Base-by-base conservation (phyloP, 2,113 vertebrate genomes). In the Chauna torquata region DNA sequence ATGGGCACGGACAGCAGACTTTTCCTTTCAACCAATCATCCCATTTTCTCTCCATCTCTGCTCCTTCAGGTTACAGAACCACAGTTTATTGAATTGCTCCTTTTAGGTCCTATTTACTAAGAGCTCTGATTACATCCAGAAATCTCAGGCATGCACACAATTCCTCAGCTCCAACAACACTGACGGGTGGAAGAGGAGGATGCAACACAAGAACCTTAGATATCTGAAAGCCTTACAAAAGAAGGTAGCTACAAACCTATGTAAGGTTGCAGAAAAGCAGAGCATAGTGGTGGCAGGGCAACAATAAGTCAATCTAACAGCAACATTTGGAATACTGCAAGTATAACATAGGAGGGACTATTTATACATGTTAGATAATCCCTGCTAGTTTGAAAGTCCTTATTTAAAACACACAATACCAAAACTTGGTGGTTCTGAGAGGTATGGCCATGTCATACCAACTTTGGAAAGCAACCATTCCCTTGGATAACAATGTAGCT, bases 161-260 rank as follows among this genome's bases (percentile, higher is more conserved):
- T 75, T 79, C 58, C 50, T 87, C 52, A 55, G 24, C 42, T 94
- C 42, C 42, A 78, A 32, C 3, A 76, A 8, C 8, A 27, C 23
- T 4, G 20, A 38, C 2, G 16, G 44, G 54, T 2, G 69, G 25
- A 85, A 52, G 15, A 65, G 66, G 32, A 69, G 45, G 49, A 45
- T 25, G 27, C 47, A 55, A 55, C 32, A 6, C 0, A 0, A 32
- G 12, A 84, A 83, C 38, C 19, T 12, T 5, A 34, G n/a, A 58
- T 58, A 57, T 16, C 34, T 25, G 55, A 87, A 72, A 86, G 62
- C 45, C 16, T 25, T 50, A 50, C 22, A 11, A 45, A 66, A 62
- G 30, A 40, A 50, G 4, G 25, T 2, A n/a, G n/a, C 47, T 40
- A 8, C 12, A 89, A 89, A 34, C 18, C 24, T 19, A 24, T 23